A percentile compares a stretch with the other conserved stretches of the same genome.
phyloP scores from a whole-genome alignment of 2,797 vertebrate genomes.

The Oreochromis grahami region DNA sequence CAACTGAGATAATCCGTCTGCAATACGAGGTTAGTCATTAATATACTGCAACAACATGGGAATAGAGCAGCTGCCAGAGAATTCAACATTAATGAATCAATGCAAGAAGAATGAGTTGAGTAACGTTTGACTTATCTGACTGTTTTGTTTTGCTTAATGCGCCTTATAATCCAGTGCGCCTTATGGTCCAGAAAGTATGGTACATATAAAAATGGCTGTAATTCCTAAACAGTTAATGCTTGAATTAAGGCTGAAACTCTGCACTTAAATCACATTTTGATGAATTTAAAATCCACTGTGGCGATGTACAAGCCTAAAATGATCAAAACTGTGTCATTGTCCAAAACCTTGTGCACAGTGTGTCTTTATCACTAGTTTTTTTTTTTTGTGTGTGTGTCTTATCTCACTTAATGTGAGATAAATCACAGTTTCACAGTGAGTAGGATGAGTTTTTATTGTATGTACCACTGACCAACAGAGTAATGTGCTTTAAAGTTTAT shows the following conservation, averaged over 20 bases:
- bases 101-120: too few relatives aligned
- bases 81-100: too few relatives aligned
- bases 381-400: not conserved
- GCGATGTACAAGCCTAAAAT: accelerated
- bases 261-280: not conserved
- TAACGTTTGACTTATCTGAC: too few relatives aligned
- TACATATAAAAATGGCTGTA: not conserved
- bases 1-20: too few relatives aligned
- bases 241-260: not conserved
- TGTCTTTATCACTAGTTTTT: not conserved
- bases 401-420: not conserved
- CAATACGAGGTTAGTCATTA: too few relatives aligned
- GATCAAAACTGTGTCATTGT: not conserved
- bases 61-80: too few relatives aligned
- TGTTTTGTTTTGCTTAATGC: too few relatives aligned
- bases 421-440: not conserved
- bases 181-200: too few relatives aligned
- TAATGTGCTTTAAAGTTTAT: not conserved
- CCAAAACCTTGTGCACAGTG: not conserved
- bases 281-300: not conserved
- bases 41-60: too few relatives aligned
- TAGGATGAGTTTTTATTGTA: not conserved
- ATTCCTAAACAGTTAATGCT: not conserved
- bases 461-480: not conserved
- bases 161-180: too few relatives aligned